These are phyloP conservation scores for Eptatretus atami DNA, from an alignment of 2,797 vertebrate species.

Conservation along the genomic window DNA sequence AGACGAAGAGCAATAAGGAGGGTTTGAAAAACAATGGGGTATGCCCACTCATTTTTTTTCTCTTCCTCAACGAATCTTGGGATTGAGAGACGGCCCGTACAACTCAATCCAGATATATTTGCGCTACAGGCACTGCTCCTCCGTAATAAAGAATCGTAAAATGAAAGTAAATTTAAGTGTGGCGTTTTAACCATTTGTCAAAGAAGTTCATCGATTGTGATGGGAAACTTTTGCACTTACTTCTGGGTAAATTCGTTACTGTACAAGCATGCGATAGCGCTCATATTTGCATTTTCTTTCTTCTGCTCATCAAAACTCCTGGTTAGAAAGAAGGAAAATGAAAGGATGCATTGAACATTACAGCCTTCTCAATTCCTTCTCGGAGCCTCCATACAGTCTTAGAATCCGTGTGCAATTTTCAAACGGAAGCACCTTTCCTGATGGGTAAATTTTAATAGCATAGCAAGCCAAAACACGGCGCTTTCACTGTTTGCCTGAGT, in stretches of 20 bases:
- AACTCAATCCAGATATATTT: constrained; percentile 79
- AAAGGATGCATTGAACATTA: too few relatives aligned
- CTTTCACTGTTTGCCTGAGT: too few relatives aligned
- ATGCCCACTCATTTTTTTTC: constrained; percentile 64
- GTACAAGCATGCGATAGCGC: constrained; percentile 70
- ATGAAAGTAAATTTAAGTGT: background rate
- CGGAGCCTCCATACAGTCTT: too few relatives aligned
- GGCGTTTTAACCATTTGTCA: too few relatives aligned
- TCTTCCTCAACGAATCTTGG: constrained; percentile 45
- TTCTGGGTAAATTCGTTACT: constrained; percentile 77
- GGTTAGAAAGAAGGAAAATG: background rate
- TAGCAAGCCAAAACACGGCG: too few relatives aligned
- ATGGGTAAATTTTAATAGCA: too few relatives aligned
- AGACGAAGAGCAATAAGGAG: background rate
- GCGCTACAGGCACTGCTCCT: constrained; percentile 91
- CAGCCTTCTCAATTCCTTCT: too few relatives aligned
- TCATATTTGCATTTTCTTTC: constrained; percentile 86
- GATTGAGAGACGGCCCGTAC: constrained; percentile 60
- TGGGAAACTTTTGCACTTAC: constrained; percentile 26
- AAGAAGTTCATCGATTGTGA: background rate
- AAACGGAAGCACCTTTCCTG: too few relatives aligned
- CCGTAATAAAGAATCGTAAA: constrained; percentile 34
- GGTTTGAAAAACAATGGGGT: background rate
- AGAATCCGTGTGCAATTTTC: too few relatives aligned
- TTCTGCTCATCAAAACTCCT: constrained; percentile 26